Evolutionary conservation across 2,797 vertebrate genomes (phyloP), one percentile per base, ranked within the genome.

Genomic region (Steatocranus sp.): DNA sequence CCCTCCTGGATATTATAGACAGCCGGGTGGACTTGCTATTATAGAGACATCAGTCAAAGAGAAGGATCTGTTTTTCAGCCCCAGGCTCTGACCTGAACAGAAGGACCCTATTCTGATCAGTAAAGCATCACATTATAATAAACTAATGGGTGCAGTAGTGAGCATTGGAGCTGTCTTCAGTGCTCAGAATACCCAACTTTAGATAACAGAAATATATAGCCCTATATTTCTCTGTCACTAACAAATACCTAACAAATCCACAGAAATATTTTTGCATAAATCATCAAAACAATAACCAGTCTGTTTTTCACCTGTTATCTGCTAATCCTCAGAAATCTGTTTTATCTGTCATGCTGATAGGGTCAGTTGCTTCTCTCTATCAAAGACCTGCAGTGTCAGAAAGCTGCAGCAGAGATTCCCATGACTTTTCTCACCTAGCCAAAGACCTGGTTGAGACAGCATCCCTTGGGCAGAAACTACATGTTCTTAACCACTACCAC

Each of bases 31-130:
- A 83, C 87, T 51, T 51, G 80, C 85, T 89, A 83, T 89, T 87
- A 89, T 11, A 80, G 81, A 81, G 79, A 77, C 82, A 89, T 91
- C 78, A 77, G 82, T 88, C 83, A 76, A 78, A 86, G 18, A 76
- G 43, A 10, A 61, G 58, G 58, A 54, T n/a, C 41, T 49, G 43
- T 86, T 86, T 82, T 85, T 82, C 61, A 75, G 54, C 43, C 32
- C 12, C 2, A 3, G 30, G 61, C 76, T 70, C 54, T 66, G 75
- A 83, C 81, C 78, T 74, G 6, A 82, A 48, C 5, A 6, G 38
- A 61, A 34, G 43, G 23, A 68, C 48, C 49, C 8, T 30, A 32
- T 54, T 34, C 48, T 61, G 75, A 90, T 87, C 84, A 82, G 87
- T 86, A 81, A 82, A 76, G 38, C 5, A 7, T 66, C 51, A 80